Conservation (phyloP, 2,113 vertebrate species). For the Phalacrocorax pelagicus region DNA sequence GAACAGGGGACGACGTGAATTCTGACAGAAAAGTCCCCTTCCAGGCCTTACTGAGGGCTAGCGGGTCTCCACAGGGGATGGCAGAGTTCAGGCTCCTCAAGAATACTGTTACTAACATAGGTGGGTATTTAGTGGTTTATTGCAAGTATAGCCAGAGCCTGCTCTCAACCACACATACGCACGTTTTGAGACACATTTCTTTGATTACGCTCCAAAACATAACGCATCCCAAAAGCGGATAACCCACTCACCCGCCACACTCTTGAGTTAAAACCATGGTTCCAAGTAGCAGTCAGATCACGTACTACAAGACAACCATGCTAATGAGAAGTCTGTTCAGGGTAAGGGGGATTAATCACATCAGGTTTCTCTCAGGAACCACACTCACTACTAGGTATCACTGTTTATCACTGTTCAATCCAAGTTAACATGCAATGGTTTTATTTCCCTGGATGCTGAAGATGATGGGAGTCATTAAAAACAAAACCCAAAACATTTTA, state of each 20-base stretch:
- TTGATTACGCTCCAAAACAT: not conserved
- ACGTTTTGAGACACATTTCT: not conserved
- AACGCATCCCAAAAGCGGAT: not conserved
- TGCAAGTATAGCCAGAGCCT: not conserved
- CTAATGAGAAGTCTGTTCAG: not conserved
- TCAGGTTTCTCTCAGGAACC: not conserved
- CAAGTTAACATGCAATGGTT: not conserved
- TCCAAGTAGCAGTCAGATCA: not conserved
- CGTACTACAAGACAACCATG: not conserved
- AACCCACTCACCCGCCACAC: not conserved
- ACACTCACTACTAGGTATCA: not conserved
- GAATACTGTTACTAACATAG: not conserved
- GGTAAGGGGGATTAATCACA: not conserved
- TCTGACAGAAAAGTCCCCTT: not conserved
- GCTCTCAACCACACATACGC: not conserved
- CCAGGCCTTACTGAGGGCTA: not conserved
- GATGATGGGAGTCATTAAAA: not conserved
- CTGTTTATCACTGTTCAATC: not conserved
- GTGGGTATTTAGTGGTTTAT: not conserved
- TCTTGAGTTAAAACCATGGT: no score
- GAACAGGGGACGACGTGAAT: not conserved
- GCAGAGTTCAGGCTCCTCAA: not conserved
- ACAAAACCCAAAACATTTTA: conserved; percentile 53
- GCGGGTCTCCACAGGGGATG: not conserved
- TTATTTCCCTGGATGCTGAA: not conserved